These are phyloP conservation scores for Zhengitettix transpicula DNA, from an alignment of 2,888 invertebrate species.

Conservation along the genomic window DNA sequence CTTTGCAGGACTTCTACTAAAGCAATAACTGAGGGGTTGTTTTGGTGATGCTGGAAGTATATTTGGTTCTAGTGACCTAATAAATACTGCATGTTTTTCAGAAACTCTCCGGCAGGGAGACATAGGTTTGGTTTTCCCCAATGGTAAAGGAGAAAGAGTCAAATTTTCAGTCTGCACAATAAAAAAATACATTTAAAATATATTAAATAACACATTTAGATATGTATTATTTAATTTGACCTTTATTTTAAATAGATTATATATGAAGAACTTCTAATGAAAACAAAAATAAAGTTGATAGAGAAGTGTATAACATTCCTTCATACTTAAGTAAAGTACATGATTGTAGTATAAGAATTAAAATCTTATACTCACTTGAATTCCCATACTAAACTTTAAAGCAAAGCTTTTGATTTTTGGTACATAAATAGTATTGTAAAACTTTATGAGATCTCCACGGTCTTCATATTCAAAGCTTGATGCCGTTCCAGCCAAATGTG, in stretches of 20 bases:
- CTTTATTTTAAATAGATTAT: background rate
- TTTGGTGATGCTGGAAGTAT: conserved; percentile 26
- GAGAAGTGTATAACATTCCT: background rate
- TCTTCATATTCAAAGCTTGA: conserved; percentile 34
- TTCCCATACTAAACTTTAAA: conserved; percentile 38
- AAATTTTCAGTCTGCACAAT: conserved; percentile 25
- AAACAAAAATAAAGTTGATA: conserved; percentile 1
- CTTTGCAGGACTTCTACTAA: conserved; percentile 77
- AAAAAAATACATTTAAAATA: too few species aligned
- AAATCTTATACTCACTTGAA: conserved; percentile 17
- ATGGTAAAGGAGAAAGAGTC: conserved; percentile 57
- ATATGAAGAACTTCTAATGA: conserved; percentile 11
- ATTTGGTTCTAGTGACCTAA: conserved; percentile 30
- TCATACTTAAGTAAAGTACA: background rate
- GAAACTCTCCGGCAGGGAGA: conserved; percentile 43
- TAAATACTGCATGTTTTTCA: conserved; percentile 40
- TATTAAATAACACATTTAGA: too few species aligned
- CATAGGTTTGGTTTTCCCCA: conserved; percentile 34
- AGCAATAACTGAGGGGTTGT: conserved; percentile 48
- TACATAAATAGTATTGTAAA: conserved; percentile 85
- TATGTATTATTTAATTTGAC: too few species aligned
- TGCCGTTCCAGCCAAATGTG: conserved; percentile 34
- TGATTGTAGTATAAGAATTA: background rate
- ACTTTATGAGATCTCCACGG: conserved; percentile 79
- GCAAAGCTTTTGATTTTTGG: conserved; percentile 67